Conservation (phyloP, 2,113 vertebrate genomes). For the Chascanopsetta lugubris region DNA sequence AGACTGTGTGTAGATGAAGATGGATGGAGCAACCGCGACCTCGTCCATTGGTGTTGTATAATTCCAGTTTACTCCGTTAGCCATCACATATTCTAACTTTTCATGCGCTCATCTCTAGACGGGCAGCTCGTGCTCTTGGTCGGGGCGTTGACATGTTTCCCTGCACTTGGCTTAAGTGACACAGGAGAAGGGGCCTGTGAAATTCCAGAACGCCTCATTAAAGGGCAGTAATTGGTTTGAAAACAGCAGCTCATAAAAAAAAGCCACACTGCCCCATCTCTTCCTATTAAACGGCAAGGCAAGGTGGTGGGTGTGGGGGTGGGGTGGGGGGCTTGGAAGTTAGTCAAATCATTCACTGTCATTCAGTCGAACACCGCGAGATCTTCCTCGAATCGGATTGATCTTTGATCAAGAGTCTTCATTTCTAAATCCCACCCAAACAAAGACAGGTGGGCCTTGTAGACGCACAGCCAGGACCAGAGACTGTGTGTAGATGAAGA, state of each 20-base stretch:
- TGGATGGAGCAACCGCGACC: no score
- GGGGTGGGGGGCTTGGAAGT: not conserved
- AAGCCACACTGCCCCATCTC: slow-evolving; percentile 38
- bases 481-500: no score
- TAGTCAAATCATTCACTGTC: slow-evolving; percentile 33
- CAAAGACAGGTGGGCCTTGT: no score
- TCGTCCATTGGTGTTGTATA: no score
- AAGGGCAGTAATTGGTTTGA: slow-evolving; percentile 64
- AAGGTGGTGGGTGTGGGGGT: not conserved
- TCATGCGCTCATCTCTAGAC: slow-evolving; percentile 5
- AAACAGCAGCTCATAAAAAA: slow-evolving; percentile 65
- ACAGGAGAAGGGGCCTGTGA: slow-evolving; percentile 45
- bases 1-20: no score
- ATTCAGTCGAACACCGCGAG: not conserved
- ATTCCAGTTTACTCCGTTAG: no score
- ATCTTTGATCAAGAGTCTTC: no score
- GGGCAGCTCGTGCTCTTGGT: slow-evolving; percentile 9
- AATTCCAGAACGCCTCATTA: slow-evolving; percentile 71
- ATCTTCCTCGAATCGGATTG: slow-evolving; percentile 4
- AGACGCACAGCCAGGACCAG: no score
- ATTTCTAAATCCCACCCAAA: no score
- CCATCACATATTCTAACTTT: no score
- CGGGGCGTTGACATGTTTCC: slow-evolving; percentile 51
- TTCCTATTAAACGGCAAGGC: slow-evolving; percentile 42
- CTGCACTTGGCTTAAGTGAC: slow-evolving; percentile 46